Percentiles rank a stretch among this genome's conserved stretches.
Conservation (phyloP, 1,140 invertebrate species). For the Caenorhabditis tropicalis region DNA sequence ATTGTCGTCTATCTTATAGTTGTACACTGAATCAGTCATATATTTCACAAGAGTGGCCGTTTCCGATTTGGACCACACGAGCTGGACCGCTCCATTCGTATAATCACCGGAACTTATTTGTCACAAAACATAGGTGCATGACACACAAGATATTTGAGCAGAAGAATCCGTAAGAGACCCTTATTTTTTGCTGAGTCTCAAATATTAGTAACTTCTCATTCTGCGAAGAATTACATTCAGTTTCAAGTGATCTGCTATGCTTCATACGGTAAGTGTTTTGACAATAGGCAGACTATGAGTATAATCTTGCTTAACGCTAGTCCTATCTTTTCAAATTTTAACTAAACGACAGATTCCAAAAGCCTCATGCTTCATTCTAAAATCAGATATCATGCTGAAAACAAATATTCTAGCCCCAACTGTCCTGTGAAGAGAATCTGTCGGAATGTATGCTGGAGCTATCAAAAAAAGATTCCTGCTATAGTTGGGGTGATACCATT, state of each 20-base stretch:
- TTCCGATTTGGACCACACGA: constrained; percentile 27
- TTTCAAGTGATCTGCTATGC: neutral
- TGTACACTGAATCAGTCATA: constrained; percentile 29
- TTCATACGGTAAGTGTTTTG: neutral
- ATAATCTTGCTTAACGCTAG: too few species aligned
- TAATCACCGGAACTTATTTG: constrained; percentile 44
- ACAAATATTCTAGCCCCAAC: neutral
- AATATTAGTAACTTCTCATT: neutral
- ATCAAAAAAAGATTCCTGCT: constrained; percentile 30
- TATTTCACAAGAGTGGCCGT: constrained; percentile 32
- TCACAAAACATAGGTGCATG: constrained; percentile 31
- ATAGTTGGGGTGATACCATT: constrained; percentile 18
- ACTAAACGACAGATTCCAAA: too few species aligned
- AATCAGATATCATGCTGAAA: neutral
- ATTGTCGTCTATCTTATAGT: neutral
- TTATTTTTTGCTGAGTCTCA: neutral
- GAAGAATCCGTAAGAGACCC: neutral
- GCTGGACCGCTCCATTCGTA: neutral
- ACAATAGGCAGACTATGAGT: too few species aligned
- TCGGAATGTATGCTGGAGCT: constrained; percentile 25
- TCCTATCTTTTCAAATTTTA: too few species aligned
- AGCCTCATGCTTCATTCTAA: too few species aligned
- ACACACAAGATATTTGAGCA: constrained; percentile 4
- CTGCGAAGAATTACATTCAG: neutral
- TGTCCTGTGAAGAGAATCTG: constrained; percentile 32